Conservation (phyloP, 1,140 invertebrate genomes). For the Drosophila bocqueti region DNA sequence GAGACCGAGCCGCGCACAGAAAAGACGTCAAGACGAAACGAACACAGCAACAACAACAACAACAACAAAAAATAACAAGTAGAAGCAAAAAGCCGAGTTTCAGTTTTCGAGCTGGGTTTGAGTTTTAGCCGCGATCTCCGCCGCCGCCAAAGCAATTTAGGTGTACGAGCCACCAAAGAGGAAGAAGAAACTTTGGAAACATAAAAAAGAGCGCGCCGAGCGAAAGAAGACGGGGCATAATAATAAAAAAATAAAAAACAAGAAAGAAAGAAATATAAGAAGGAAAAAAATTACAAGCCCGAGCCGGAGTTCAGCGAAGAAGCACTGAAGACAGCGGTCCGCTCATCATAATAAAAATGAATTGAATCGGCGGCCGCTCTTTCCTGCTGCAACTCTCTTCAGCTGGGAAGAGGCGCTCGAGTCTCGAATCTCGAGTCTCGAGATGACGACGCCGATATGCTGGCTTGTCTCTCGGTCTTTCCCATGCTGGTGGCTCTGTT, state of each 20-base stretch:
- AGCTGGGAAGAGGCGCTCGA: slow-evolving; percentile 26
- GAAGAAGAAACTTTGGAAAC: slow-evolving; percentile 79
- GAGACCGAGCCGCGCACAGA: slow-evolving; percentile 19
- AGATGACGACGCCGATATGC: slow-evolving; percentile 70
- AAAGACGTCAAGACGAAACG: slow-evolving; percentile 25
- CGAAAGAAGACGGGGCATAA: slow-evolving; percentile 37
- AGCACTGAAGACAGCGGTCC: slow-evolving; percentile 41
- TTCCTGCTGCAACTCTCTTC: slow-evolving; percentile 13
- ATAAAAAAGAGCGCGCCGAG: slow-evolving; percentile 58
- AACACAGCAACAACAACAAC: slow-evolving; percentile 14
- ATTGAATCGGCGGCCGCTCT: slow-evolving; percentile 59
- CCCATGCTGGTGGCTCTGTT: slow-evolving; percentile 64
- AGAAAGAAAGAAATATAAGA: slow-evolving; percentile 36
- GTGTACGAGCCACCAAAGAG: slow-evolving; percentile 76
- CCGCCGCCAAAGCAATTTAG: slow-evolving; percentile 79
- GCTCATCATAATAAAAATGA: slow-evolving; percentile 82
- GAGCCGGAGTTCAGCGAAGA: slow-evolving; percentile 53
- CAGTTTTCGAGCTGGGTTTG: slow-evolving; percentile 65
- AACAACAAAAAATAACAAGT: slow-evolving; percentile 35
- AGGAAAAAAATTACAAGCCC: slow-evolving; percentile 61
- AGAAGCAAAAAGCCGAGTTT: slow-evolving; percentile 66
- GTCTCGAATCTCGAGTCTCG: not conserved
- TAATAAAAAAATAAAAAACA: slow-evolving; percentile 5
- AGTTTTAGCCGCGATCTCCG: slow-evolving; percentile 61
- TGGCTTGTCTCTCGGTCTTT: slow-evolving; percentile 49